phyloP scores from a whole-genome alignment of 2,888 invertebrate species.

The Magallana nippona region DNA sequence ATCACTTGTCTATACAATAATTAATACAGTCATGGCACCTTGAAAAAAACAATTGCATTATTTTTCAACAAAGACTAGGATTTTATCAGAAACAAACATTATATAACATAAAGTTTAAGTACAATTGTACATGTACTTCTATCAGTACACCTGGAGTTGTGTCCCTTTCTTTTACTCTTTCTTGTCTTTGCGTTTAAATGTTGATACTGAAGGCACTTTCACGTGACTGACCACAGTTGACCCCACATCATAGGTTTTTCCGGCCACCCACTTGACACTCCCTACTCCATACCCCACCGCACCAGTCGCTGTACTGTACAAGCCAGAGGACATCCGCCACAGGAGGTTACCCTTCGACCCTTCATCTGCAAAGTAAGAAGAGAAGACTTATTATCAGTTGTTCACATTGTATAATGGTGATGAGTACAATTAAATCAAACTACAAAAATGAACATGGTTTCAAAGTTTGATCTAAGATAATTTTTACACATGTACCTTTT shows the following conservation, averaged over 20 bases:
- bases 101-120: background rate
- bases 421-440: too few species aligned
- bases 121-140: background rate
- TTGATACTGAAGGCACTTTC: slow-evolving; percentile 72
- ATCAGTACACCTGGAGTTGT: background rate
- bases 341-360: slow-evolving; percentile 67
- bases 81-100: background rate
- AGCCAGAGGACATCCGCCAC: slow-evolving; percentile 72
- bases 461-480: too few species aligned
- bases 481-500: too few species aligned
- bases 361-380: slow-evolving; percentile 57
- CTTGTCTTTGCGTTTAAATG: slow-evolving; percentile 75
- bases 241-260: slow-evolving; percentile 76
- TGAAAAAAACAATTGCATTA: too few species aligned
- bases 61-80: background rate
- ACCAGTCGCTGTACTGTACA: slow-evolving; percentile 69
- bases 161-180: slow-evolving; percentile 68
- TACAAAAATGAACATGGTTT: too few species aligned
- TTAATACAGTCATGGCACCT: too few species aligned
- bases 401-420: too few species aligned
- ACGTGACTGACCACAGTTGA: slow-evolving; percentile 70
- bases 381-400: too few species aligned
- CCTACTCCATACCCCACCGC: slow-evolving; percentile 72
- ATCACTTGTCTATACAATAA: too few species aligned
- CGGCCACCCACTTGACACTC: slow-evolving; percentile 78